Evolutionary conservation across 2,888 invertebrate species (phyloP).

Genomic region (Frankliniella intonsa): DNA sequence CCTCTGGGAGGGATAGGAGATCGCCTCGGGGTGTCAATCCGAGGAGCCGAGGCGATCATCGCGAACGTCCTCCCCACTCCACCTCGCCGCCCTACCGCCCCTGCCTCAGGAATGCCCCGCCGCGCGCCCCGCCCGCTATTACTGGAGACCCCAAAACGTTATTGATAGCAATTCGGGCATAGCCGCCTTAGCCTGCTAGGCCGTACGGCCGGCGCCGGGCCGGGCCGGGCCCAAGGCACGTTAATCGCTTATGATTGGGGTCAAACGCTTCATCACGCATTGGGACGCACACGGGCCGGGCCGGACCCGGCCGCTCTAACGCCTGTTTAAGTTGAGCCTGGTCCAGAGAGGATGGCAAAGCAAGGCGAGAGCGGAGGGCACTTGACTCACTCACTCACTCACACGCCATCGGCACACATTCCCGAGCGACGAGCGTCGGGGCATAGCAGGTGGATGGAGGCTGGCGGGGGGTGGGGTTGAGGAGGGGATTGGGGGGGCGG

Average conservation of each 20-base stretch:
- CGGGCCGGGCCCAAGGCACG: not conserved
- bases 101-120: not conserved
- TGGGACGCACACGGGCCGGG: not conserved
- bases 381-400: not conserved
- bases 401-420: not conserved
- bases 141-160: not conserved
- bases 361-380: not conserved
- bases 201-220: too few relatives aligned
- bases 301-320: not conserved
- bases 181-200: not conserved
- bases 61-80: not conserved
- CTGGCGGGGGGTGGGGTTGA: not conserved
- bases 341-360: not conserved
- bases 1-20: too few relatives aligned
- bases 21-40: too few relatives aligned
- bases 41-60: not conserved
- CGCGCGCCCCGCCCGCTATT: not conserved
- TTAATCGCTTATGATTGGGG: constrained; percentile 9
- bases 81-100: not conserved
- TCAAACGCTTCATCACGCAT: not conserved
- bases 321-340: not conserved
- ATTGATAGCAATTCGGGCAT: constrained; percentile 17
- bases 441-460: too few relatives aligned
- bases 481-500: not conserved
- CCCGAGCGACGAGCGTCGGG: too few relatives aligned